Evolutionary conservation across 1,140 invertebrate species (phyloP).

Genomic region (Leptinotarsa undecemlineata): DNA sequence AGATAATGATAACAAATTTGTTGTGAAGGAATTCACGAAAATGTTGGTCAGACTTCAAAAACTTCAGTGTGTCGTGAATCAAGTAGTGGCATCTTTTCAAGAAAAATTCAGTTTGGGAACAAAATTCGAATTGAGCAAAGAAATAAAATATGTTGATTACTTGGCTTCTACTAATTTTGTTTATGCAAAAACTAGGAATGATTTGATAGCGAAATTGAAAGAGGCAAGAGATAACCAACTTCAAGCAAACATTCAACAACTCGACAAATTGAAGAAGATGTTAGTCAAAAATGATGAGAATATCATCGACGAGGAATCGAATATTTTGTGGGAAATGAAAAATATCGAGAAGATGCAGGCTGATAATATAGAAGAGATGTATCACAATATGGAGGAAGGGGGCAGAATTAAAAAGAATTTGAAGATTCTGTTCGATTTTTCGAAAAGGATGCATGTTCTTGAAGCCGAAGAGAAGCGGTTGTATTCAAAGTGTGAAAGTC

Average conservation of each 20-base stretch:
- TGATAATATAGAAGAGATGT: constrained; percentile 45
- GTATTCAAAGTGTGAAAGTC: neutral
- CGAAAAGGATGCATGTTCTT: constrained; percentile 41
- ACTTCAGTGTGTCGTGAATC: constrained; percentile 43
- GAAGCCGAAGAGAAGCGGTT: constrained; percentile 38
- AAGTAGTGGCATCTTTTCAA: constrained; percentile 42
- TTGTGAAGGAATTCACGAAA: constrained; percentile 43
- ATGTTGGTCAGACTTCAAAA: constrained; percentile 43
- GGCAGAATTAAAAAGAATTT: constrained; percentile 46
- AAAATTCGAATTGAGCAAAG: constrained; percentile 36
- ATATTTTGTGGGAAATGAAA: constrained; percentile 47
- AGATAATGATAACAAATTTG: constrained; percentile 39
- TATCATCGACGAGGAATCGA: constrained; percentile 38
- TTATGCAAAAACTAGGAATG: constrained; percentile 32
- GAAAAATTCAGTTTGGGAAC: constrained; percentile 40
- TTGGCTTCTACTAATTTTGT: constrained; percentile 39
- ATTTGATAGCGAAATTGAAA: constrained; percentile 36
- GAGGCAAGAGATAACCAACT: constrained; percentile 38
- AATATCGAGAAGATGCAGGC: constrained; percentile 46
- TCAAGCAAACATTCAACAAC: constrained; percentile 35
- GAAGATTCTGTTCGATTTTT: constrained; percentile 49
- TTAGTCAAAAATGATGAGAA: constrained; percentile 32
- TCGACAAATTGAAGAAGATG: constrained; percentile 41
- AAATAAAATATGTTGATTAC: constrained; percentile 46
- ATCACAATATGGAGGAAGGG: constrained; percentile 34